Conservation (phyloP, 2,797 vertebrate genomes). For the Lacerta bilineata region DNA sequence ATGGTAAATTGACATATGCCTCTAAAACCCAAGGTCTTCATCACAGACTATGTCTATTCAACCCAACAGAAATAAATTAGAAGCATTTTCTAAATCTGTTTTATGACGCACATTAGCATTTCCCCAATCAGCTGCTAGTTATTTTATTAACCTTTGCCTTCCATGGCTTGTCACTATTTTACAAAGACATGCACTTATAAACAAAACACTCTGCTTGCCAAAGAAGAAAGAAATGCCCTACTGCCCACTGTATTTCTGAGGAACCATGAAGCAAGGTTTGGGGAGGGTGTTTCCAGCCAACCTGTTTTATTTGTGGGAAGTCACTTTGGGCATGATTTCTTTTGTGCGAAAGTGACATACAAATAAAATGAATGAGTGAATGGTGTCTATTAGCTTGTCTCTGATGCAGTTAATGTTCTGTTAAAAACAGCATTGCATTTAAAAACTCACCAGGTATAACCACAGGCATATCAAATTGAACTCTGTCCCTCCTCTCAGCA, state of each 20-base stretch:
- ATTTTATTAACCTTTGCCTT: background rate
- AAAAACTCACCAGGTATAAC: background rate
- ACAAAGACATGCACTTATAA: background rate
- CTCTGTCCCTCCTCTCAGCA: background rate
- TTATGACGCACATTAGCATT: background rate
- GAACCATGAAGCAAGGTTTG: too few relatives aligned
- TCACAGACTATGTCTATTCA: background rate
- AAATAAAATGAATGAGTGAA: too few relatives aligned
- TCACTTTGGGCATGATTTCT: too few relatives aligned
- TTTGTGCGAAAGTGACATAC: too few relatives aligned
- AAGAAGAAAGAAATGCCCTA: background rate
- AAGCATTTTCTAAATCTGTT: background rate
- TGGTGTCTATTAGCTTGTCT: background rate
- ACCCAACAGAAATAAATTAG: background rate
- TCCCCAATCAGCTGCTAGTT: background rate
- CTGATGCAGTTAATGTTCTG: background rate
- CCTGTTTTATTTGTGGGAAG: too few relatives aligned
- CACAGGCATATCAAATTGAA: background rate
- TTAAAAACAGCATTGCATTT: background rate
- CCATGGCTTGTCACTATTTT: background rate
- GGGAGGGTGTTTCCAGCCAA: too few relatives aligned
- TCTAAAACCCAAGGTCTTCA: background rate
- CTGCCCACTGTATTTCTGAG: too few relatives aligned
- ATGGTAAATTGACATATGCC: background rate
- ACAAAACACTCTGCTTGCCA: background rate